Conservation (phyloP, 2,113 vertebrate genomes). For the Sorex fumeus region DNA sequence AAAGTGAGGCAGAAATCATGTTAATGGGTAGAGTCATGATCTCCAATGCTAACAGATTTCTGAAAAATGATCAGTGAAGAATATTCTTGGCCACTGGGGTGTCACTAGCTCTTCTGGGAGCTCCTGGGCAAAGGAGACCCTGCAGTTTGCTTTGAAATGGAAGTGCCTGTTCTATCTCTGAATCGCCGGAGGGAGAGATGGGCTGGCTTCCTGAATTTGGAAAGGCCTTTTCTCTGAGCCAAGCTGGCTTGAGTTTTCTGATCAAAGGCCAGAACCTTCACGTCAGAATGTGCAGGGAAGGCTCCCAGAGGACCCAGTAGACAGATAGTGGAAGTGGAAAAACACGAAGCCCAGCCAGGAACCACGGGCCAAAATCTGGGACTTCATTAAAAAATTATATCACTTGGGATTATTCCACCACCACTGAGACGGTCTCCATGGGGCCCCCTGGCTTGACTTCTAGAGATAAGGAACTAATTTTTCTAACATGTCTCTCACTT, state of each 20-base stretch:
- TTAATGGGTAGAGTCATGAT: background rate
- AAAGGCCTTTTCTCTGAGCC: constrained; percentile 60
- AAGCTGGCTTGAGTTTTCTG: constrained; percentile 40
- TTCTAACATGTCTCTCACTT: background rate
- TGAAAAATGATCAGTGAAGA: background rate
- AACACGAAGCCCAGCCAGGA: constrained; percentile 47
- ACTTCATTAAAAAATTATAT: constrained; percentile 68
- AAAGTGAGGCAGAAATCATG: background rate
- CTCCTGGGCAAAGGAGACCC: background rate
- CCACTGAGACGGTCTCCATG: background rate
- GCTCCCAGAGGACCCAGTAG: constrained; percentile 29
- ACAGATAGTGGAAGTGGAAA: constrained; percentile 46
- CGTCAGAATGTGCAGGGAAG: background rate
- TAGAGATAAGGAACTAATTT: background rate
- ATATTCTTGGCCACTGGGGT: background rate
- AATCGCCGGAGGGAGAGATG: constrained; percentile 1
- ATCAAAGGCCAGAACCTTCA: constrained; percentile 34
- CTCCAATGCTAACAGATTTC: background rate
- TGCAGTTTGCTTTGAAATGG: constrained; percentile 26
- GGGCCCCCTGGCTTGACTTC: background rate
- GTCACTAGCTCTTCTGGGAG: background rate
- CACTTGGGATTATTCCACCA: constrained; percentile 40
- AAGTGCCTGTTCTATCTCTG: constrained; percentile 45
- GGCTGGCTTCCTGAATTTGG: constrained; percentile 32
- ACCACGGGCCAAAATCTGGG: constrained; percentile 68